Base-by-base conservation (phyloP, 2,888 invertebrate species). In the Drosophila seclusa region DNA sequence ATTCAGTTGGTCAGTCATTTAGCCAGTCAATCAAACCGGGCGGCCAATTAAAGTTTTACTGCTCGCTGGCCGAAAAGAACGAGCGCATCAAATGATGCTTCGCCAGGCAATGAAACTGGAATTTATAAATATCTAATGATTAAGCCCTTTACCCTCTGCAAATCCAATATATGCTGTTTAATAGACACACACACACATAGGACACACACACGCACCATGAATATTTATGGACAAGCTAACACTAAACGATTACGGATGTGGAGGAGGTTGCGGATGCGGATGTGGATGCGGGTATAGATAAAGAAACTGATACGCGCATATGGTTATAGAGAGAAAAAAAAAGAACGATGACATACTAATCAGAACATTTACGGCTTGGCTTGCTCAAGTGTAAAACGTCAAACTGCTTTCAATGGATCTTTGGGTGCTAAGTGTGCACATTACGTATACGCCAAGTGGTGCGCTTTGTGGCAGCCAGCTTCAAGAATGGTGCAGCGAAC, bases 1-100 rank as follows among this genome's bases (percentile, higher is more conserved):
- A 85, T 80, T 84, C 86, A 82, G 83, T 85, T 75, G 85, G 85
- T 78, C 83, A 85, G 86, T 85, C 86, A 83, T 84, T 85, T 83
- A 78, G 83, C 73, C 83, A 86, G 86, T 84, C 84, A 84, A 86
- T 84, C 84, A 84, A 83, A 78, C 78, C 58, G 76, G 82, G 73
- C 73, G 78, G 80, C 82, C 86, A 84, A 86, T 84, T 84, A 84
- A 84, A 84, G 78, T 84, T 85, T 84, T 73, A 85, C 85, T 83
- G 83, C 68, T 76, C 84, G 74, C 74, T 78, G 82, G 69, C 72
- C 68, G 66, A 75, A 75, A 7, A 65, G 63, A 64, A 68, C 32
- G 32, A 66, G 63, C 59, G 58, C 69, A 77, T 69, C 73, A 74
- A 54, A 60, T 53, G 68, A 63, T 53, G 68, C 67, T 70, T 65